Conservation (phyloP, 2,113 vertebrate species). For the Macroglossus sobrinus region DNA sequence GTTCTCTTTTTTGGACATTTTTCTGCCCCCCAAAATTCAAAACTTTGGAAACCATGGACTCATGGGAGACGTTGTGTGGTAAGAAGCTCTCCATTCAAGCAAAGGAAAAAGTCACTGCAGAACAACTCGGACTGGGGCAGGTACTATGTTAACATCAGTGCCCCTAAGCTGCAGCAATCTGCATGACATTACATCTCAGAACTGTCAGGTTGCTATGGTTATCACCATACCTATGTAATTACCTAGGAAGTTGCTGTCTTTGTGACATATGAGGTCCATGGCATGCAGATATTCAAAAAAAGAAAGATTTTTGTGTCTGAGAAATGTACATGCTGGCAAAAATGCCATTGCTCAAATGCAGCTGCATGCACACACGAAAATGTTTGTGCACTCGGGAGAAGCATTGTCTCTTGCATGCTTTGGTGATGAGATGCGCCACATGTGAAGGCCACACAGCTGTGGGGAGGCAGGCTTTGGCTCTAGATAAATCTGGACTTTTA, state of each 20-base stretch:
- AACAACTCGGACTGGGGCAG: slow-evolving; percentile 42
- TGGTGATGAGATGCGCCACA: not conserved
- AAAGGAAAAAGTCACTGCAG: slow-evolving; percentile 36
- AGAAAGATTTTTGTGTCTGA: slow-evolving; percentile 52
- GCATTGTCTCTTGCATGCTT: not conserved
- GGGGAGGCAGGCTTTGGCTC: not conserved
- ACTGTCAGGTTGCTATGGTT: slow-evolving; percentile 80
- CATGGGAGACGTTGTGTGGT: not conserved
- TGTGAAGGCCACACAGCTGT: not conserved
- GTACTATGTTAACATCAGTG: slow-evolving; percentile 54
- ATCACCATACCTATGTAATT: slow-evolving; percentile 77
- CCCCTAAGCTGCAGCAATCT: slow-evolving; percentile 62
- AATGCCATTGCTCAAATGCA: not conserved
- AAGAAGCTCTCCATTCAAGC: not conserved
- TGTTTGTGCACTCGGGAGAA: not conserved
- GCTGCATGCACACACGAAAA: not conserved
- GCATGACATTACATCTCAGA: slow-evolving; percentile 61
- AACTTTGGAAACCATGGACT: not conserved
- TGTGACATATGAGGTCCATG: slow-evolving; percentile 52
- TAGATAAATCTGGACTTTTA: not conserved
- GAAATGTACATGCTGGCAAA: slow-evolving; percentile 48
- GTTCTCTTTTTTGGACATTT: not conserved
- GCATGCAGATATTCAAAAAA: not conserved
- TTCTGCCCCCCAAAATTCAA: not conserved
- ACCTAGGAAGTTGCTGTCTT: slow-evolving; percentile 72